A percentile compares a stretch with the other conserved stretches of the same genome.
These are phyloP conservation scores for Cataglyphis cursor DNA, from an alignment of 2,888 invertebrate genomes.

Conservation along the genomic window DNA sequence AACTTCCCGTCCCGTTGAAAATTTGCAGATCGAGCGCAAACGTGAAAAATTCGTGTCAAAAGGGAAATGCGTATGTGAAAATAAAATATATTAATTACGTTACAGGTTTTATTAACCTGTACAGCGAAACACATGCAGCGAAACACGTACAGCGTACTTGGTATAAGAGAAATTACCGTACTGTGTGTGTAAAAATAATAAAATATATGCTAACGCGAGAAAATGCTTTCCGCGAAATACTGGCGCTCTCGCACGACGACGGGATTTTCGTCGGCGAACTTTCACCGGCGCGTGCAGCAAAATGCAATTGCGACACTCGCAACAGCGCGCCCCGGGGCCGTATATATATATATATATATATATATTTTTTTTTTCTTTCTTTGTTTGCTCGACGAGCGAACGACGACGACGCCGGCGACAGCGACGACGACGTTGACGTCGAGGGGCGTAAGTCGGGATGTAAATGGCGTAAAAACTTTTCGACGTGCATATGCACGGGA, in stretches of 20 bases:
- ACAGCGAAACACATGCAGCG: not conserved
- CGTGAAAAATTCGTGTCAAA: not conserved
- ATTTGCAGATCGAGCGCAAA: conserved; percentile 1
- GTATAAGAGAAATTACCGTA: not conserved
- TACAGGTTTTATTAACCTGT: not conserved
- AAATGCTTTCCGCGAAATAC: conserved; percentile 5
- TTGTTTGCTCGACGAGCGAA: not conserved
- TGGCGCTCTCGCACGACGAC: conserved; percentile 8
- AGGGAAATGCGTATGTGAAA: too few relatives aligned
- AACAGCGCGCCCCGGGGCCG: conserved; percentile 10
- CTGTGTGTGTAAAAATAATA: not conserved
- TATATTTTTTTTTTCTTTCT: not conserved
- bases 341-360: not conserved
- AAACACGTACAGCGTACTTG: not conserved
- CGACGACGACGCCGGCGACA: conserved; percentile 35
- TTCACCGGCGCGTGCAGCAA: conserved; percentile 36
- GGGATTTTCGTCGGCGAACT: conserved; percentile 24
- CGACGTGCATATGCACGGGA: conserved; percentile 67
- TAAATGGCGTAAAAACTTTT: conserved; percentile 75
- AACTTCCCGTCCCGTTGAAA: not conserved
- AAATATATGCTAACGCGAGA: conserved; percentile 18
- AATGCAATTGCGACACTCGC: conserved; percentile 42
- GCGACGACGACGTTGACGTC: conserved; percentile 51
- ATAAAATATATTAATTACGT: conserved; percentile 3
- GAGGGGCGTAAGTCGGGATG: conserved; percentile 66